Percentiles rank a stretch among this genome's conserved stretches.
These are phyloP conservation scores for Lucinisca nassula DNA, from an alignment of 2,888 invertebrate species.

Conservation along the genomic window DNA sequence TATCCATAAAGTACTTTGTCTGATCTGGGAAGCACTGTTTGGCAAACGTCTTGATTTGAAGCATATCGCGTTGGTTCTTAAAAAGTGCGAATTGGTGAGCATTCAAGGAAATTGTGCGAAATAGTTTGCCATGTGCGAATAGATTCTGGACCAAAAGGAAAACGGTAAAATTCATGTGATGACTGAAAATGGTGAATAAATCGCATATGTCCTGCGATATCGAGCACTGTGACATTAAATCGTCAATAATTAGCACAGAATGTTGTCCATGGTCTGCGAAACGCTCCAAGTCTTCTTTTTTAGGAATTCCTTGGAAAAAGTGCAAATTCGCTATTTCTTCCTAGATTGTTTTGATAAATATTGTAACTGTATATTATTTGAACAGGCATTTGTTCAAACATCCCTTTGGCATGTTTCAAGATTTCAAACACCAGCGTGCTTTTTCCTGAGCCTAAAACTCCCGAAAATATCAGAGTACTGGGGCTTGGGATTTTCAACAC, in stretches of 20 bases:
- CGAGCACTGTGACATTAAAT: constrained; percentile 34
- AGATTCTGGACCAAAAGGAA: constrained; percentile 34
- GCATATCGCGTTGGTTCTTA: constrained; percentile 49
- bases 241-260: constrained; percentile 43
- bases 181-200: constrained; percentile 40
- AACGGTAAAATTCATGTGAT: constrained; percentile 41
- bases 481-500: too few relatives aligned
- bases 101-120: constrained; percentile 42
- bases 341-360: too few relatives aligned
- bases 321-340: background rate
- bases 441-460: too few relatives aligned
- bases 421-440: too few relatives aligned
- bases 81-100: constrained; percentile 54
- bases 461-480: too few relatives aligned
- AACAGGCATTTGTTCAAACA: too few relatives aligned
- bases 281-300: background rate
- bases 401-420: too few relatives aligned
- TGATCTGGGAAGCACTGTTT: constrained; percentile 59
- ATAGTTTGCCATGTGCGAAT: constrained; percentile 37
- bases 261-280: background rate
- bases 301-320: background rate
- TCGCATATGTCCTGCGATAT: constrained; percentile 16
- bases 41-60: constrained; percentile 54
- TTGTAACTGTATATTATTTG: too few relatives aligned
- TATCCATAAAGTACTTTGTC: constrained; percentile 55